A percentile compares a stretch with the other conserved stretches of the same genome.
Evolutionary conservation across 2,888 invertebrate species (phyloP).

Genomic region (Meteorus cinctellus): DNA sequence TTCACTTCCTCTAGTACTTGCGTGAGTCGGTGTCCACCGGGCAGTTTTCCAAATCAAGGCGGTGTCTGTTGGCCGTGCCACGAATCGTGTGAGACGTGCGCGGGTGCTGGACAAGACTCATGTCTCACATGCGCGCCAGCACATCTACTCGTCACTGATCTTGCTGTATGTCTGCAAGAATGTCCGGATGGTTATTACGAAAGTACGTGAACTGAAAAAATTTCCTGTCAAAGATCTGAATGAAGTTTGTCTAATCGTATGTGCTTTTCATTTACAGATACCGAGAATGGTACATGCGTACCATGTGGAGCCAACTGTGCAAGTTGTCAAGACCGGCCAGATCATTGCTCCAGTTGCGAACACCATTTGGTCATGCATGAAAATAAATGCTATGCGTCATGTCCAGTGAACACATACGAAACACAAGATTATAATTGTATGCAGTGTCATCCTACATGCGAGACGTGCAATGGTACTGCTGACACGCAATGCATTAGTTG

Average conservation of each 20-base stretch:
- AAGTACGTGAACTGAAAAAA: constrained; percentile 75
- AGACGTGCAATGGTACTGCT: constrained; percentile 86
- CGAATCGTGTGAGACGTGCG: constrained; percentile 91
- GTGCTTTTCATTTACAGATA: constrained; percentile 73
- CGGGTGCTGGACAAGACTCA: constrained; percentile 89
- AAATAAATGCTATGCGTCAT: constrained; percentile 87
- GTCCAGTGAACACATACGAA: constrained; percentile 87
- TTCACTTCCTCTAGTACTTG: constrained; percentile 78
- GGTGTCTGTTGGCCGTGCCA: constrained; percentile 91
- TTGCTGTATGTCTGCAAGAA: constrained; percentile 89
- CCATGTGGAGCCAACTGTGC: constrained; percentile 91
- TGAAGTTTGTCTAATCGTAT: not conserved
- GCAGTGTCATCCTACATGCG: constrained; percentile 85
- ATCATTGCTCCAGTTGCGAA: constrained; percentile 90
- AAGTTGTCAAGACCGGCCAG: constrained; percentile 87
- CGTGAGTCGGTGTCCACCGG: constrained; percentile 88
- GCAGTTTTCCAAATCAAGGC: constrained; percentile 87
- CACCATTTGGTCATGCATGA: constrained; percentile 89
- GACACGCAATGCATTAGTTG: constrained; percentile 89
- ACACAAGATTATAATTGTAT: constrained; percentile 90
- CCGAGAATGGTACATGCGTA: constrained; percentile 84
- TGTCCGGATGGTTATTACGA: constrained; percentile 94
- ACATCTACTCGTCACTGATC: constrained; percentile 87
- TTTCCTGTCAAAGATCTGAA: no score
- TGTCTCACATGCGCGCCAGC: constrained; percentile 90